A percentile compares a stretch with the other conserved stretches of the same genome.
Evolutionary conservation across 35 echinoderm and acorn worm species (phyloP).

Genomic region (Heliocidaris tuberculata): DNA sequence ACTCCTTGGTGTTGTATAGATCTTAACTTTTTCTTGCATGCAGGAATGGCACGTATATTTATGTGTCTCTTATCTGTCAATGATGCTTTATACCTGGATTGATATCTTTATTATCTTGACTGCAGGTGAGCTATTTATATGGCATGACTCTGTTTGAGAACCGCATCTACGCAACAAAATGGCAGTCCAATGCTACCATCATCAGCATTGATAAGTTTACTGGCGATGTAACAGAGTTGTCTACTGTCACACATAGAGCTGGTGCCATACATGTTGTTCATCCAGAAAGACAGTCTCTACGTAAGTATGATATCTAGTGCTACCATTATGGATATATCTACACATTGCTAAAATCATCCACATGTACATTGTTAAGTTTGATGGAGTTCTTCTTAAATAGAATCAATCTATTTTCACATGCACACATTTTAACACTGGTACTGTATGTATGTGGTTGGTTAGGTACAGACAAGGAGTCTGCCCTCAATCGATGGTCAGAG

Average conservation of each 20-base stretch:
- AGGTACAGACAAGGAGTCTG: no score
- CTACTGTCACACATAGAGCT: slow-evolving; percentile 38
- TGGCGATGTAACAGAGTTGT: neutral
- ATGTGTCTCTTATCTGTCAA: neutral
- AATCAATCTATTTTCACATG: no score
- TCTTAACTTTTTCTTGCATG: neutral
- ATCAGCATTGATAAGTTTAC: slow-evolving; percentile 65
- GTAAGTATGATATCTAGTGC: slow-evolving; percentile 32
- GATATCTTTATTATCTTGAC: neutral
- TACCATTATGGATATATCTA: neutral
- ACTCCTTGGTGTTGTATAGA: neutral
- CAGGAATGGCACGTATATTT: neutral
- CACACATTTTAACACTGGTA: no score
- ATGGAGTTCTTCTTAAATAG: no score
- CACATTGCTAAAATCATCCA: neutral
- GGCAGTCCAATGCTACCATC: slow-evolving; percentile 57
- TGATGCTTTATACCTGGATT: neutral
- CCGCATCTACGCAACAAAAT: slow-evolving; percentile 72
- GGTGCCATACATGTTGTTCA: slow-evolving; percentile 65
- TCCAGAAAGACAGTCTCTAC: slow-evolving; percentile 45
- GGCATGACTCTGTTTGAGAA: slow-evolving; percentile 76
- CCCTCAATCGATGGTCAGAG: no score
- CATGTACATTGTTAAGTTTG: no score
- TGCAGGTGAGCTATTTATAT: slow-evolving; percentile 44
- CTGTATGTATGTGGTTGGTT: no score